Evolutionary conservation across 53 echinoderm and acorn worm species (phyloP).

Genomic region (Stichopus horrens): DNA sequence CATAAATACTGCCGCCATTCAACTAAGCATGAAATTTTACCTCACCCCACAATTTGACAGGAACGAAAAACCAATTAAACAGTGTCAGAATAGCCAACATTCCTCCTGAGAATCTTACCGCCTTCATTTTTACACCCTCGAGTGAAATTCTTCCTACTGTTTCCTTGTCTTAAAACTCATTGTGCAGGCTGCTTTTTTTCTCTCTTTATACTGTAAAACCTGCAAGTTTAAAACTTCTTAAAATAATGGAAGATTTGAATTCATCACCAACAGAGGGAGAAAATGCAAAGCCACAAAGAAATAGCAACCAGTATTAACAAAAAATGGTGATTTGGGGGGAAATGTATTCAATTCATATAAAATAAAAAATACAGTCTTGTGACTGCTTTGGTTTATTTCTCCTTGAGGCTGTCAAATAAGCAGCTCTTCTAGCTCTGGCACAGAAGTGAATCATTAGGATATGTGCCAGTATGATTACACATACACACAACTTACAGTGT

Average conservation of each 20-base stretch:
- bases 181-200: background rate
- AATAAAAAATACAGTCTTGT: background rate
- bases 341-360: background rate
- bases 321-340: background rate
- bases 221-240: background rate
- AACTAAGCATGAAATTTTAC: slow-evolving; percentile 44
- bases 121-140: slow-evolving; percentile 16
- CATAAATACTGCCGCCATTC: slow-evolving; percentile 39
- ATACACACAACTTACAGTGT: too few relatives aligned
- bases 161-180: background rate
- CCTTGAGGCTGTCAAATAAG: background rate
- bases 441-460: too few relatives aligned
- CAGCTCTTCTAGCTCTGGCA: background rate
- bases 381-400: background rate
- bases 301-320: background rate
- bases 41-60: slow-evolving; percentile 28
- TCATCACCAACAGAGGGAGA: background rate
- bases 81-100: slow-evolving; percentile 42
- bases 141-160: background rate
- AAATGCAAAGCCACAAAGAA: background rate
- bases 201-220: background rate
- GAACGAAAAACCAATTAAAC: slow-evolving; percentile 46
- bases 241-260: background rate
- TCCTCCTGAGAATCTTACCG: slow-evolving; percentile 12
- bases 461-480: too few relatives aligned